Percentiles rank a stretch among this genome's conserved stretches.
phyloP scores from a whole-genome alignment of 2,888 invertebrate species.

The Abrostola tripartita region DNA sequence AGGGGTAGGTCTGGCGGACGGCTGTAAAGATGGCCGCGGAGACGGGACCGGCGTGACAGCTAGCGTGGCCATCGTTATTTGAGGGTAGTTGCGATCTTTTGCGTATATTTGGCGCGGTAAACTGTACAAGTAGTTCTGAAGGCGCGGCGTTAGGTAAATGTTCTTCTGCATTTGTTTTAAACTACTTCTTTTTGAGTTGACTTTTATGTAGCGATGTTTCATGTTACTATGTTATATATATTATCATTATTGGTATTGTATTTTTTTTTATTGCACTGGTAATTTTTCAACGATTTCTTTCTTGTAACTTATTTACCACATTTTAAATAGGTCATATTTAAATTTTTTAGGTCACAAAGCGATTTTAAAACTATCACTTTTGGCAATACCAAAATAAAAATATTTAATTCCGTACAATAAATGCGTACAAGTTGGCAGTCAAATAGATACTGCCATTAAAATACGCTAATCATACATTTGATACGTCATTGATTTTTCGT shows the following conservation, averaged over 20 bases:
- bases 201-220: constrained; percentile 21
- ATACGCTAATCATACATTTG: constrained; percentile 48
- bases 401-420: constrained; percentile 4
- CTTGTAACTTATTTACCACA: no score
- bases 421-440: constrained; percentile 32
- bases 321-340: no score
- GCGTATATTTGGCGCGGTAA: constrained; percentile 45
- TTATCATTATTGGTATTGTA: background rate
- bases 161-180: constrained; percentile 51
- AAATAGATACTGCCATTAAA: constrained; percentile 50
- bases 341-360: no score
- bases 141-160: constrained; percentile 46
- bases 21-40: constrained; percentile 48
- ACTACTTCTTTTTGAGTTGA: constrained; percentile 44
- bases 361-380: background rate
- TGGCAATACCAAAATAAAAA: background rate
- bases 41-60: constrained; percentile 49
- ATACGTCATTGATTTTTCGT: constrained; percentile 52
- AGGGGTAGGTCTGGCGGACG: constrained; percentile 39
- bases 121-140: constrained; percentile 53
- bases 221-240: constrained; percentile 19
- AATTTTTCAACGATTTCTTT: no score
- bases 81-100: constrained; percentile 46
- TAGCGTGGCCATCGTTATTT: constrained; percentile 41
- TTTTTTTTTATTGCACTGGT: no score